Evolutionary conservation across 2,888 invertebrate species (phyloP), one percentile per base, ranked within the genome.

Genomic region (Cheilosia variabilis): DNA sequence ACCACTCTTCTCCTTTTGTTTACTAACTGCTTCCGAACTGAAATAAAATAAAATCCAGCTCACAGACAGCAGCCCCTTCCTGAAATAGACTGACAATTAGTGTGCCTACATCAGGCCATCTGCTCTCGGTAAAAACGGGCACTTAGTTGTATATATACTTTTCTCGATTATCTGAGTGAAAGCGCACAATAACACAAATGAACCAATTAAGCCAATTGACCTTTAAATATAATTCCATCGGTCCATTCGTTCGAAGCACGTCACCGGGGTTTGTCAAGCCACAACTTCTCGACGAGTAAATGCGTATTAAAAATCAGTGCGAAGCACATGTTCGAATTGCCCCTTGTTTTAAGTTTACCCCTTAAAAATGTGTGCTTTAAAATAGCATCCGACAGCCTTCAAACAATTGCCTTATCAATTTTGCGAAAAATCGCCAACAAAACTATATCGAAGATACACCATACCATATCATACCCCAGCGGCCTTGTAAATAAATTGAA

Each of bases 121-220:
- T 68, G 50, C n/a, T 41, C 15, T 65, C 19, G 17, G 13, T 9
- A 55, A 45, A 77, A 77, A 68, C 47, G 65, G 41, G 31, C 77
- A 62, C 62, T 78, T 62, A 68, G 15, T 41, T 47, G 19, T 47
- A 66, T 45, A 31, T 58, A 19, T 19, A 19, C 19, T 68, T 62
- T 45, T 60, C 55, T 73, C 66, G 60, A 53, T 68, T 80, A 52
- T 76, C 76, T 43, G 5, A 45, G 66, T 66, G 58, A 66, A 68
- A 66, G 58, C 66, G 58, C 58, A 66, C 19, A 58, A 34, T 15
- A 63, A 24, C 15, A 37, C 4, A 43, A 22, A 58, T 41, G 27
- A 50, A 66, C 58, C 76, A 82, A 76, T 82, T 82, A 65, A 82
- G 77, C 55, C 82, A 76, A 82, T 82, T 77, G 71, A 82, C 58